These are phyloP conservation scores for Drosophila nigrodunni DNA, from an alignment of 1,140 invertebrate species.

Conservation along the genomic window DNA sequence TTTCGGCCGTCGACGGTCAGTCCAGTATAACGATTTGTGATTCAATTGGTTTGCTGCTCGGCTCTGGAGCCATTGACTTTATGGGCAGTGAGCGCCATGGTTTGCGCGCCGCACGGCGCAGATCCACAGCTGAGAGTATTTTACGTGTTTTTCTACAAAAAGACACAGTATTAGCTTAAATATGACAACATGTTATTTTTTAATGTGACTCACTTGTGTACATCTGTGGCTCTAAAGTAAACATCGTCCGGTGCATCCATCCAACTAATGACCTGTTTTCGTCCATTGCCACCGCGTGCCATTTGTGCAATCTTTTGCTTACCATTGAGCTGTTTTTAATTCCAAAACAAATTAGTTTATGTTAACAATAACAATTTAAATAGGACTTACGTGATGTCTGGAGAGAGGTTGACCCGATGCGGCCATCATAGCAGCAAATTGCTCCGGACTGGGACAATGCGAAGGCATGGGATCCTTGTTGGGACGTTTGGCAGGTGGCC, in stretches of 20 bases:
- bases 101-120: slow-evolving; percentile 94
- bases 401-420: slow-evolving; percentile 87
- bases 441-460: slow-evolving; percentile 88
- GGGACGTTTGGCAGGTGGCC: slow-evolving; percentile 88
- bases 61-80: slow-evolving; percentile 62
- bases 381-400: slow-evolving; percentile 87
- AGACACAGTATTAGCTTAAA: slow-evolving; percentile 6
- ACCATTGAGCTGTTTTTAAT: slow-evolving; percentile 86
- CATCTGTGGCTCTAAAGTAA: slow-evolving; percentile 95
- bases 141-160: slow-evolving; percentile 91
- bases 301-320: slow-evolving; percentile 90
- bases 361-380: not conserved
- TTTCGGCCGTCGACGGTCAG: slow-evolving; percentile 86
- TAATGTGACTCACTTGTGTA: slow-evolving; percentile 91
- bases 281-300: slow-evolving; percentile 87
- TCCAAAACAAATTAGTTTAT: not conserved
- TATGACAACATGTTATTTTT: not conserved
- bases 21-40: slow-evolving; percentile 90
- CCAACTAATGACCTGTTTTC: slow-evolving; percentile 97
- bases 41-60: slow-evolving; percentile 84
- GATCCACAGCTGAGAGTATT: slow-evolving; percentile 91
- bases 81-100: slow-evolving; percentile 91
- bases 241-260: slow-evolving; percentile 99
- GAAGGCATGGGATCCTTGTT: slow-evolving; percentile 90
- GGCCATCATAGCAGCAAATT: slow-evolving; percentile 88